A percentile compares a stretch with the other conserved stretches of the same genome.
These are phyloP conservation scores for Squalus acanthias DNA, from an alignment of 2,797 vertebrate species.

Conservation along the genomic window DNA sequence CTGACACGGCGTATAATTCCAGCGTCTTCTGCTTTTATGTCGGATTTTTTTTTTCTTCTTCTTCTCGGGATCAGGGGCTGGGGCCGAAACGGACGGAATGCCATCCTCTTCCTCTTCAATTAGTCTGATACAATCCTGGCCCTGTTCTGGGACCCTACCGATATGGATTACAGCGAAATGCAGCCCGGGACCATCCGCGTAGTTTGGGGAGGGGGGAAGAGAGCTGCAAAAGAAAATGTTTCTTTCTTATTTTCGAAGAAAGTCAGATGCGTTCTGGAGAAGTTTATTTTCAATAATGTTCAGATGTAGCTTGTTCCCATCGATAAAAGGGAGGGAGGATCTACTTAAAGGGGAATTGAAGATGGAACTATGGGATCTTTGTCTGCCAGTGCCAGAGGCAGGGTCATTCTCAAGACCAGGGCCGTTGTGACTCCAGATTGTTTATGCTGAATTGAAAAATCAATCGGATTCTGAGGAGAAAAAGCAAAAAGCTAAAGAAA, in stretches of 20 bases:
- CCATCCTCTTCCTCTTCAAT: not conserved
- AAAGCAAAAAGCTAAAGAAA: not conserved
- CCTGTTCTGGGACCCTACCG: not conserved
- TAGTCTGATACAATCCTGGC: not conserved
- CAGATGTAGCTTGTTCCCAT: not conserved
- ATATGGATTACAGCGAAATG: not conserved
- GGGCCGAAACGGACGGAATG: not conserved
- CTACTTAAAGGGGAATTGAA: conserved; percentile 30
- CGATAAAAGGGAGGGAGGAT: not conserved
- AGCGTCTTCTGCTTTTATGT: not conserved
- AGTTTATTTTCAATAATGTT: not conserved
- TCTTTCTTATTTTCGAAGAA: not conserved
- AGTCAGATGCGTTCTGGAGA: not conserved
- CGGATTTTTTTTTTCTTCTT: too few species aligned
- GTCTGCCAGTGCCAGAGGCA: conserved; percentile 15
- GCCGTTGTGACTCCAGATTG: not conserved
- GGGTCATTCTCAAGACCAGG: not conserved
- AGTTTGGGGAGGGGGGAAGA: not conserved
- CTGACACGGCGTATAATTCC: not conserved
- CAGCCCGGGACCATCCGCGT: not conserved
- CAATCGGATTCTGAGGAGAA: conserved; percentile 3
- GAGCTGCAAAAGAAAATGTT: not conserved
- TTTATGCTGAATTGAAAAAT: conserved; percentile 33
- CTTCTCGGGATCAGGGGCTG: not conserved
- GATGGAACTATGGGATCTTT: conserved; percentile 20